Conservation (phyloP, 2,797 vertebrate species). For the Cyclura pinguis region DNA sequence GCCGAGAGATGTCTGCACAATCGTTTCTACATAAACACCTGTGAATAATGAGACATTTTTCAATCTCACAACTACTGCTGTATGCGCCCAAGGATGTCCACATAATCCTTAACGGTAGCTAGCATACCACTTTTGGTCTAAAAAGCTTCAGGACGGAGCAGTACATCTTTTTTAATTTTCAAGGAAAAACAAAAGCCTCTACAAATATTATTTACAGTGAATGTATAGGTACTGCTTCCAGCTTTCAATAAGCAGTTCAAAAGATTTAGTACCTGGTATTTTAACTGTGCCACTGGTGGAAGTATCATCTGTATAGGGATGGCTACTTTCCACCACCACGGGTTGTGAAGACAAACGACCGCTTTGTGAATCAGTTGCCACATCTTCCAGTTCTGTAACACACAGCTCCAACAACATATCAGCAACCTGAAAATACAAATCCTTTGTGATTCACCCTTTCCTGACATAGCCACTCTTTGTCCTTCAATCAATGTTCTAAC, state of each 20-base stretch:
- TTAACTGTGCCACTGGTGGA: slow-evolving; percentile 97
- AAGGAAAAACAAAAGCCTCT: background rate
- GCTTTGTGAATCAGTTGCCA: slow-evolving; percentile 97
- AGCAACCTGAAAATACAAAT: slow-evolving; percentile 86
- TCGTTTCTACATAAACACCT: background rate
- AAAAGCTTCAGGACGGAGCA: background rate
- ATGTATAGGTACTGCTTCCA: background rate
- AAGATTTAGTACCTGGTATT: slow-evolving; percentile 89
- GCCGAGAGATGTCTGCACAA: background rate
- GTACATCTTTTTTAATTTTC: background rate
- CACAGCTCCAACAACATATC: slow-evolving; percentile 97
- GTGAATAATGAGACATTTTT: background rate
- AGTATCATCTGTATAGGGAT: slow-evolving; percentile 97
- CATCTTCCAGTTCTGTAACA: slow-evolving; percentile 97
- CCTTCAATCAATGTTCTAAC: background rate
- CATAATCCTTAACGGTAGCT: background rate
- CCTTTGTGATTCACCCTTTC: background rate
- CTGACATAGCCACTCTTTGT: background rate
- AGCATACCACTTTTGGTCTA: background rate
- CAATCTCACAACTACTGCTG: background rate
- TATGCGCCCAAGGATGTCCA: background rate
- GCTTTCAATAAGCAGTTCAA: background rate
- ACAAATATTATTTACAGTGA: slow-evolving; percentile 1
- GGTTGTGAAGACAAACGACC: slow-evolving; percentile 96
- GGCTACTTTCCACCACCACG: slow-evolving; percentile 97